A percentile compares a stretch with the other conserved stretches of the same genome.
These are phyloP conservation scores for Drosophila anomelani DNA, from an alignment of 2,888 invertebrate species.

Conservation along the genomic window DNA sequence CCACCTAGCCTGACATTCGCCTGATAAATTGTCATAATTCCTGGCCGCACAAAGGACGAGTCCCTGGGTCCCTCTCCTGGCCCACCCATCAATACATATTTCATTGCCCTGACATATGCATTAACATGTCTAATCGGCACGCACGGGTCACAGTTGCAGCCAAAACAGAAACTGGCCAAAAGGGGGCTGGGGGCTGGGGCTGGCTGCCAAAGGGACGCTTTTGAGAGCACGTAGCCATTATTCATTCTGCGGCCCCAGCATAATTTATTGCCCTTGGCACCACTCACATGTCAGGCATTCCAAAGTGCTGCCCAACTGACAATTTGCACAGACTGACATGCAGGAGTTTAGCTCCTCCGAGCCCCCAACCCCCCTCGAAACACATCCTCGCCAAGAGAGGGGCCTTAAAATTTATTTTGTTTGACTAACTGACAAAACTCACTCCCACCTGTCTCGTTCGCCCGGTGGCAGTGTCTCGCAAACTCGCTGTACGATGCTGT, in stretches of 20 bases:
- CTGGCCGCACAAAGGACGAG: slow-evolving; percentile 36
- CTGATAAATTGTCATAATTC: slow-evolving; percentile 76
- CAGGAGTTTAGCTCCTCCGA: slow-evolving; percentile 19
- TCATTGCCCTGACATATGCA: slow-evolving; percentile 77
- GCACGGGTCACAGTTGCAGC: slow-evolving; percentile 48
- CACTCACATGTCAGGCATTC: slow-evolving; percentile 67
- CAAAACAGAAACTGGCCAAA: slow-evolving; percentile 1
- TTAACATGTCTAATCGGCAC: slow-evolving; percentile 75
- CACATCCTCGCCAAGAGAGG: slow-evolving; percentile 6
- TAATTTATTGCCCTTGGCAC: slow-evolving; percentile 71
- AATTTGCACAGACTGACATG: slow-evolving; percentile 67
- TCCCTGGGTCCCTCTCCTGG: slow-evolving; percentile 4
- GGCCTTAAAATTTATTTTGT: slow-evolving; percentile 52
- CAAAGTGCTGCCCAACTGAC: slow-evolving; percentile 59
- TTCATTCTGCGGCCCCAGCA: slow-evolving; percentile 67
- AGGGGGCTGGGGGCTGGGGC: too few species aligned
- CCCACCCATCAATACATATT: slow-evolving; percentile 71
- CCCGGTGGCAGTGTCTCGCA: slow-evolving; percentile 10
- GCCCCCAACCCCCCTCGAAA: background rate
- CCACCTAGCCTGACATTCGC: slow-evolving; percentile 43
- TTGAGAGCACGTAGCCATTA: slow-evolving; percentile 55
- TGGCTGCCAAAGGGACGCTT: slow-evolving; percentile 4
- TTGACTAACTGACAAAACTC: slow-evolving; percentile 54
- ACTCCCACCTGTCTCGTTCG: slow-evolving; percentile 28
- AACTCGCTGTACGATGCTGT: slow-evolving; percentile 40